These are phyloP conservation scores for Dreissena rostriformis DNA, from an alignment of 1,140 invertebrate genomes.

Conservation along the genomic window DNA sequence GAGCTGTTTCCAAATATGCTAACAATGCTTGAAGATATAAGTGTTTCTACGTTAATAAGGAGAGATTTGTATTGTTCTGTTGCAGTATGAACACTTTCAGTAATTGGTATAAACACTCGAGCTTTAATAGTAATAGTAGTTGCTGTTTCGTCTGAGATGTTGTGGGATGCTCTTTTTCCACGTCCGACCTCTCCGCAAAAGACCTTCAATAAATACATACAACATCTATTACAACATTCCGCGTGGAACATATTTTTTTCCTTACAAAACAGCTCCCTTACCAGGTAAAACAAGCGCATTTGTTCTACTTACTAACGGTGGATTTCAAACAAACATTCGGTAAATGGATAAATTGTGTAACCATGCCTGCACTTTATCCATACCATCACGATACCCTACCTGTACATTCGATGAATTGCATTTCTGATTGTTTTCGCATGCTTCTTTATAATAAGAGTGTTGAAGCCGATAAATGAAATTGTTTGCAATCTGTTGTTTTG, in stretches of 20 bases:
- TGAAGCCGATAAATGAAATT: slow-evolving; percentile 8
- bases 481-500: slow-evolving; percentile 34
- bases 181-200: background rate
- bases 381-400: background rate
- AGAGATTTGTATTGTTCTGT: background rate
- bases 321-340: background rate
- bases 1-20: too few relatives aligned
- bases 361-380: background rate
- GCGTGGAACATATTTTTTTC: background rate
- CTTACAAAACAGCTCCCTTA: background rate
- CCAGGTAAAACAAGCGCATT: background rate
- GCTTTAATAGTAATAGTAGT: background rate
- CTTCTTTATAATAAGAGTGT: background rate
- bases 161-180: background rate
- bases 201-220: background rate
- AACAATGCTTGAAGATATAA: too few relatives aligned
- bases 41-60: too few relatives aligned
- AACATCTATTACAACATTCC: background rate
- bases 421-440: slow-evolving; percentile 6
- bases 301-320: slow-evolving; percentile 11
- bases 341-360: background rate
- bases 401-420: slow-evolving; percentile 33
- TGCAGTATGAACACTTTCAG: background rate
- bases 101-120: background rate
- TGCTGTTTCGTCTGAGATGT: background rate